Conservation (phyloP, 2,888 invertebrate species). For the Agrotis ipsilon region DNA sequence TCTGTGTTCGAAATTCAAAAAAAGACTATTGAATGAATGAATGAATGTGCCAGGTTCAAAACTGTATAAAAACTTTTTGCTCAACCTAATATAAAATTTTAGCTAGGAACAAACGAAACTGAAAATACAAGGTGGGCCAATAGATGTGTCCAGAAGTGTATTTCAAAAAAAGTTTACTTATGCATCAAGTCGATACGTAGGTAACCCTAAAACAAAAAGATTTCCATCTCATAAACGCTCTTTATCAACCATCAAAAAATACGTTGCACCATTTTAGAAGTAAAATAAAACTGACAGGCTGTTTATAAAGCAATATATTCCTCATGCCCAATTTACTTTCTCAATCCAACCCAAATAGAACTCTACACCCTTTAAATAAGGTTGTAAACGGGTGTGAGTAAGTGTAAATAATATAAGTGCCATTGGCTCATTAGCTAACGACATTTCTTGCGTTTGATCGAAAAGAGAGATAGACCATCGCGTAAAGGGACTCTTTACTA, state of each 20-base stretch:
- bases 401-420: slow-evolving; percentile 54
- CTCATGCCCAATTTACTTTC: slow-evolving; percentile 60
- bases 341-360: slow-evolving; percentile 27
- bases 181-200: slow-evolving; percentile 11
- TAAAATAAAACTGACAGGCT: slow-evolving; percentile 67
- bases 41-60: too few species aligned
- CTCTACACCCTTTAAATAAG: slow-evolving; percentile 36
- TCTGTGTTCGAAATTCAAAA: too few species aligned
- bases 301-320: slow-evolving; percentile 71
- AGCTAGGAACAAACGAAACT: too few species aligned
- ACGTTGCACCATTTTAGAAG: slow-evolving; percentile 66
- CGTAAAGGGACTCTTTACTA: slow-evolving; percentile 60
- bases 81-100: too few species aligned
- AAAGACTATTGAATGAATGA: too few species aligned
- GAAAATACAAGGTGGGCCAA: too few species aligned
- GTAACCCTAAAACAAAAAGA: slow-evolving; percentile 49
- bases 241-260: slow-evolving; percentile 65
- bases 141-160: too few species aligned
- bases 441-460: slow-evolving; percentile 70
- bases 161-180: not conserved
- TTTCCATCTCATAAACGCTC: slow-evolving; percentile 62
- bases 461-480: slow-evolving; percentile 65
- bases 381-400: slow-evolving; percentile 33
- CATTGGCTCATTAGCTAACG: slow-evolving; percentile 70
- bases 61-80: too few species aligned